Percentiles rank a stretch among this genome's conserved stretches.
Evolutionary conservation across 1,140 invertebrate genomes (phyloP).

Genomic region (Drosophila simulans): DNA sequence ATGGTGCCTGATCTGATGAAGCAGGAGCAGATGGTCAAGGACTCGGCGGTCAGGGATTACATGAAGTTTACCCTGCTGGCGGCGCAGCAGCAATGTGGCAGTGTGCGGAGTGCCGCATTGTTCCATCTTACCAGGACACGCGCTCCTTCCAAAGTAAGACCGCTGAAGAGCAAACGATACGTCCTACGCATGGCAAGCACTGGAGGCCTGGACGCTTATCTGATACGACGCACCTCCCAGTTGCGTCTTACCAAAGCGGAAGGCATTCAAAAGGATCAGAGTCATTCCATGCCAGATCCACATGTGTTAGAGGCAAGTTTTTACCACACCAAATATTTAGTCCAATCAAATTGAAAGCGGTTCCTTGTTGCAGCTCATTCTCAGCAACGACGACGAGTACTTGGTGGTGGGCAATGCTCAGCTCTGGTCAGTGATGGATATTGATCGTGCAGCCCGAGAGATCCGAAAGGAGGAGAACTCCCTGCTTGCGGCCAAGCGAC

Average conservation of each 20-base stretch:
- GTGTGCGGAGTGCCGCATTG: conserved; percentile 89
- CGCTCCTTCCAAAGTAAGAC: conserved; percentile 84
- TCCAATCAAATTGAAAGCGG: neutral
- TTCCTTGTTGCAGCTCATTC: conserved; percentile 81
- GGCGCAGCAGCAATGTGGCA: conserved; percentile 90
- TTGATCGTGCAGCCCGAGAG: conserved; percentile 91
- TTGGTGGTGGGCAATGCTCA: conserved; percentile 92
- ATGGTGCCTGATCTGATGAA: conserved; percentile 91
- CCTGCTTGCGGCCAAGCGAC: conserved; percentile 91
- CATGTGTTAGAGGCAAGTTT: conserved; percentile 87
- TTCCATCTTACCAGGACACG: conserved; percentile 89
- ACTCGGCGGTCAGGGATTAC: conserved; percentile 90
- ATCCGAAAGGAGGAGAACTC: conserved; percentile 90
- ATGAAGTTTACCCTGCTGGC: conserved; percentile 93
- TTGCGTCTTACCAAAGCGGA: conserved; percentile 49
- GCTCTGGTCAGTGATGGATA: conserved; percentile 91
- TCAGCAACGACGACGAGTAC: conserved; percentile 93
- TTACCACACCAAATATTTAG: too few relatives aligned
- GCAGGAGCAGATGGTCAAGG: conserved; percentile 92
- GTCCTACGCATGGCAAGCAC: conserved; percentile 89
- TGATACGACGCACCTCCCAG: conserved; percentile 85
- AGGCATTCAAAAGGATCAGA: neutral
- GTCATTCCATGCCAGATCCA: conserved; percentile 88
- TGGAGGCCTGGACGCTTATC: conserved; percentile 89
- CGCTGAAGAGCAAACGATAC: conserved; percentile 86